Evolutionary conservation across 2,113 vertebrate species (phyloP), one percentile per base, ranked within the genome.

Genomic region (Cervus canadensis): DNA sequence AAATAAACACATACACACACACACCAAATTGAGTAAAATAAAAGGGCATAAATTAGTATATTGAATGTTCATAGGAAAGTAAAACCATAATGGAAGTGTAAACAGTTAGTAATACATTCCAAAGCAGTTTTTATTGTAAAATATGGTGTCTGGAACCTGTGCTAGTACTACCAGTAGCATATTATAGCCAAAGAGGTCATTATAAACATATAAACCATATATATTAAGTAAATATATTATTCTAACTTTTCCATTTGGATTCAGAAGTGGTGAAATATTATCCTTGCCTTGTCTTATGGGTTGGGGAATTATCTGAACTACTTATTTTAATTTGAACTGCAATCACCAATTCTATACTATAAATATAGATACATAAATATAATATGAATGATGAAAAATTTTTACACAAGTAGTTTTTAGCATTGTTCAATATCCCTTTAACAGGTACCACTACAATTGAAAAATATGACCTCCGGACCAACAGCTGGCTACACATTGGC

Each of bases 381-480:
- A 59, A 40, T 78, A 1, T 64, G 12, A 87, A 83, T 85, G 7
- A 87, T 82, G 86, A 40, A 90, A 67, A 60, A 12, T 59, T 91
- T 87, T 92, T 95, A 59, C 26, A 40, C 2, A 79, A 40, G 17
- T 21, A 7, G 5, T 14, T 89, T 93, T 97, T 59, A 93, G 1
- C 12, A 50, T 71, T 96, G 2, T 83, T 89, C 15, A 50, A 96
- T 60, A 2, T 5, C 0, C 8, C 88, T 94, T 30, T 43, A 94
- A 96, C 90, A 99, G 99, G 99, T 92, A 99, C 99, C 52, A 99
- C 99, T 17, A 99, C 99, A 16, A 99, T 99, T 43, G 99, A 99
- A 98, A 99, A 99, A 88, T 99, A 99, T 0, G 99, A 99, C 98
- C 99, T 99, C 30, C 98, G 99, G 96, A 99, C 99, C 56, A 99